phyloP scores from a whole-genome alignment of 2,888 invertebrate genomes.

The Troglohyphantes excavatus region DNA sequence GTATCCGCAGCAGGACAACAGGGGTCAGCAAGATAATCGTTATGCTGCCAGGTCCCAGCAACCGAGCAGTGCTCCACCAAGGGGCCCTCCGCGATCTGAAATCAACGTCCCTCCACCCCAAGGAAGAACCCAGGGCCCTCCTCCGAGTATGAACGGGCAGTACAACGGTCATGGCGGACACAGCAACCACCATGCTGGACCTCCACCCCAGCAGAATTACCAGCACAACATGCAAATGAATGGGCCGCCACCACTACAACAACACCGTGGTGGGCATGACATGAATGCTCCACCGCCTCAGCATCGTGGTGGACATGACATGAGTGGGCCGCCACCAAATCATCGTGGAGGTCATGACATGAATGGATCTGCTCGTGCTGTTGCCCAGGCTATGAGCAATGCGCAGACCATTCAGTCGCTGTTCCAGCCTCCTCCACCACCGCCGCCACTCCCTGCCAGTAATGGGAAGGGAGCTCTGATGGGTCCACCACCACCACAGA shows the following conservation, averaged over 20 bases:
- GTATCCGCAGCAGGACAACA: constrained; percentile 29
- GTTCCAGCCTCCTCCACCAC: constrained; percentile 60
- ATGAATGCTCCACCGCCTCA: constrained; percentile 37
- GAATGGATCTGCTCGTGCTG: constrained; percentile 2
- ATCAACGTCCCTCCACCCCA: not conserved
- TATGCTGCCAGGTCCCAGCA: constrained; percentile 6
- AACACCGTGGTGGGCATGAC: constrained; percentile 1
- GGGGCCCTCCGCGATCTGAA: not conserved
- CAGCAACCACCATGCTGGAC: constrained; percentile 30
- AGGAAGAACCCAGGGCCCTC: not conserved
- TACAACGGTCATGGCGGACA: not conserved
- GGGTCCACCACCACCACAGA: constrained; percentile 62
- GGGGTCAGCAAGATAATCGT: constrained; percentile 1
- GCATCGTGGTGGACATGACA: too few relatives aligned
- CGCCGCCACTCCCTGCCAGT: constrained; percentile 40
- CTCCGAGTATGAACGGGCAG: constrained; percentile 44
- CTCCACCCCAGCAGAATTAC: not conserved
- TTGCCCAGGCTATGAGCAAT: constrained; percentile 49
- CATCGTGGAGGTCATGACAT: constrained; percentile 14
- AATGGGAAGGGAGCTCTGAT: constrained; percentile 29
- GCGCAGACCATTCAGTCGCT: constrained; percentile 63
- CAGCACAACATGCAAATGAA: too few relatives aligned
- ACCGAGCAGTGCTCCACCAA: not conserved
- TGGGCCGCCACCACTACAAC: too few relatives aligned
- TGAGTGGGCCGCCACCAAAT: constrained; percentile 42